Percentiles rank a stretch among this genome's conserved stretches.
phyloP scores from a whole-genome alignment of 2,113 vertebrate species.

The Thryonomys swinderianus region DNA sequence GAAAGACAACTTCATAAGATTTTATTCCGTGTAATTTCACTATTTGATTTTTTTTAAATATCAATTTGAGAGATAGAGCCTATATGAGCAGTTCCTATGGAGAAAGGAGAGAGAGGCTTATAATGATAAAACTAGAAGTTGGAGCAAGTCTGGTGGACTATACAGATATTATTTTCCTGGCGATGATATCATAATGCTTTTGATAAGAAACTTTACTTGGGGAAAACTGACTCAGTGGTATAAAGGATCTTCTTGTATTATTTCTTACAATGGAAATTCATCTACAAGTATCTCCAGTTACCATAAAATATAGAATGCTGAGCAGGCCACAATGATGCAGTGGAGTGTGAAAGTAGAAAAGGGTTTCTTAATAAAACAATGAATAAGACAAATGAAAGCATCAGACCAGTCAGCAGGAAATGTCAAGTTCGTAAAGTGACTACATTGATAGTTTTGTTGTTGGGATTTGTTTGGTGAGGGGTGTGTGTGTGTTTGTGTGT shows the following conservation, averaged over 20 bases:
- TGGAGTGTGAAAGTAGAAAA: background rate
- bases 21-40: background rate
- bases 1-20: background rate
- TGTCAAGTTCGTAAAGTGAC: background rate
- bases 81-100: background rate
- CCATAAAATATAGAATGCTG: background rate
- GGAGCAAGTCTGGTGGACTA: fast-evolving
- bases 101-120: too few relatives aligned
- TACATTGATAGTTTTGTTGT: background rate
- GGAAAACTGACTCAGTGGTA: background rate
- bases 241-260: too few relatives aligned
- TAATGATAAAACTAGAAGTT: background rate
- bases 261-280: background rate
- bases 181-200: background rate
- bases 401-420: background rate
- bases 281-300: background rate
- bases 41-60: background rate
- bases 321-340: background rate
- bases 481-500: background rate
- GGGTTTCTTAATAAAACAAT: background rate
- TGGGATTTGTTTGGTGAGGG: background rate
- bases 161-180: too few relatives aligned
- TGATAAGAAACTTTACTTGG: background rate
- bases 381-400: background rate
- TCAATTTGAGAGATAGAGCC: background rate